phyloP scores from a whole-genome alignment of 2,797 vertebrate genomes.

The Ciconia nigra region DNA sequence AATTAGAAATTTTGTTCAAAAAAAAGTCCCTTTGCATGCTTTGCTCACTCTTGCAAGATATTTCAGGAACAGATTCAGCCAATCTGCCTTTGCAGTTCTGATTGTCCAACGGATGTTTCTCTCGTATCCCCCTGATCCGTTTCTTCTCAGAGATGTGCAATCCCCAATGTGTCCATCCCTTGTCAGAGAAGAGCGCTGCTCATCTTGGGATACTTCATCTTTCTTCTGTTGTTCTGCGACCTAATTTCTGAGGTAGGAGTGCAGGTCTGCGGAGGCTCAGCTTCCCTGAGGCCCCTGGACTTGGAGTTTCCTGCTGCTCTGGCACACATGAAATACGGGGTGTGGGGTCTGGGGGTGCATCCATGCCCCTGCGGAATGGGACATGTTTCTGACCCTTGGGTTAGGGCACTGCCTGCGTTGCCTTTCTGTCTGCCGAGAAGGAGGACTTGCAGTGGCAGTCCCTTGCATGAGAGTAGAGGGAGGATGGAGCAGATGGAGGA shows the following conservation, averaged over 20 bases:
- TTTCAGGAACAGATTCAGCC: background rate
- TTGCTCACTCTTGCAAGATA: background rate
- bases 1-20: background rate
- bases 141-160: background rate
- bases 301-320: background rate
- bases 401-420: background rate
- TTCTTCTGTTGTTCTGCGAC: background rate
- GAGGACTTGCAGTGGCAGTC: background rate
- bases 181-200: background rate
- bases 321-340: accelerated
- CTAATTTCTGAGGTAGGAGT: background rate
- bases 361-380: background rate
- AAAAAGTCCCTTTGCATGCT: background rate
- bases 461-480: background rate
- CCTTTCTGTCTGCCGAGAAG: background rate
- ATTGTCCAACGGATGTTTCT: background rate
- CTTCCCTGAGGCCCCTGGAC: background rate
- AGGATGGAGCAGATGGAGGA: conserved; percentile 43
- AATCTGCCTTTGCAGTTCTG: background rate
- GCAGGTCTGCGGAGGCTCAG: background rate
- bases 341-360: background rate
- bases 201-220: background rate
- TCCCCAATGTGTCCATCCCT: accelerated
- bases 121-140: accelerated
- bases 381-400: background rate